Evolutionary conservation across 2,888 invertebrate species (phyloP).

Genomic region (Chamaedrilus cognettii): DNA sequence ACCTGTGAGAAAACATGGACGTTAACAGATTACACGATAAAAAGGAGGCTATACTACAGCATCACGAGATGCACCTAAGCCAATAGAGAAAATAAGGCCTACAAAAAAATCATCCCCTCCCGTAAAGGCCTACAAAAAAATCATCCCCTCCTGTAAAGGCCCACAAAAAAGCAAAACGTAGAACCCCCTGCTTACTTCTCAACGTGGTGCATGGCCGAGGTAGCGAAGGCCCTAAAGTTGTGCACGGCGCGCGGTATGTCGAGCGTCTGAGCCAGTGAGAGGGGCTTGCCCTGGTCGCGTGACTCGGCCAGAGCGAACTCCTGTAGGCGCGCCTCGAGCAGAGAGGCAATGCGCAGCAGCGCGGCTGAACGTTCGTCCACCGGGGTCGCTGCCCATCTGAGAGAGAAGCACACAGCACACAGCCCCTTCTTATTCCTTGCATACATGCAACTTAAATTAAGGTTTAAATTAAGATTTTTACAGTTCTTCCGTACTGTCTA

Average conservation of each 20-base stretch:
- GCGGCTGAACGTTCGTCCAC: slow-evolving; percentile 58
- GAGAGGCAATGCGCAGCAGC: slow-evolving; percentile 61
- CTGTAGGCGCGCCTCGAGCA: slow-evolving; percentile 61
- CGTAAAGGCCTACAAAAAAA: too few relatives aligned
- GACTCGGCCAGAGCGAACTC: slow-evolving; percentile 64
- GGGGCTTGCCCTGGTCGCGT: slow-evolving; percentile 65
- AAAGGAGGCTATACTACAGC: too few relatives aligned
- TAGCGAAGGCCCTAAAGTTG: slow-evolving; percentile 64
- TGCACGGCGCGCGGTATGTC: slow-evolving; percentile 64
- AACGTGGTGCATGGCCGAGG: slow-evolving; percentile 56
- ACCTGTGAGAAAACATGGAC: too few relatives aligned
- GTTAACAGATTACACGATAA: too few relatives aligned
- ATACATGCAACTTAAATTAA: too few relatives aligned
- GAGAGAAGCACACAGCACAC: slow-evolving; percentile 21
- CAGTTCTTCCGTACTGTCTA: background rate
- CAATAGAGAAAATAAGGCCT: too few relatives aligned
- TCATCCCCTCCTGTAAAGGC: too few relatives aligned
- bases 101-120: too few relatives aligned
- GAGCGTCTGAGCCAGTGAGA: slow-evolving; percentile 60
- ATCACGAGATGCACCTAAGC: too few relatives aligned
- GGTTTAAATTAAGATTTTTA: background rate
- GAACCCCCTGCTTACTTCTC: too few relatives aligned
- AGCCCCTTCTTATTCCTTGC: too few relatives aligned
- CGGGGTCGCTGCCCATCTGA: slow-evolving; percentile 62
- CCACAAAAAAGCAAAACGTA: too few relatives aligned